Base-by-base conservation (phyloP, 2,113 vertebrate species). In the Pao palembangensis region DNA sequence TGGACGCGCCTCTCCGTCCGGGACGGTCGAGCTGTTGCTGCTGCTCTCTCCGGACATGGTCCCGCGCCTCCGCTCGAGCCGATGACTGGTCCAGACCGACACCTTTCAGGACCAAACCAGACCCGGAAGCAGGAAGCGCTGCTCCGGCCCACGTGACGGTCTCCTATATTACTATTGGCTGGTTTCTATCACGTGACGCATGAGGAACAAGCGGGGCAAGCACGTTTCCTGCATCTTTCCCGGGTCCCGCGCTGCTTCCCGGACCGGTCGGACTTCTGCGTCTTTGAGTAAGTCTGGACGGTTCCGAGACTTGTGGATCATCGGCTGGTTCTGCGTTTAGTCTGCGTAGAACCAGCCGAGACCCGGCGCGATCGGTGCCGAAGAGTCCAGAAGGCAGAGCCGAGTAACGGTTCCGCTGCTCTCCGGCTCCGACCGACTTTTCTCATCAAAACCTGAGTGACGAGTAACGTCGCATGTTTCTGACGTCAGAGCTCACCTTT, bases 141-240 rank as follows among this genome's bases (percentile, higher is more conserved):
- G 25, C 13, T 21, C 14, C n/a, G 2, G 1, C 0, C 2, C 78
- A 88, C 65, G 67, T 85, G 82, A 62, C 56, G 0, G 0, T 8
- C 1, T 8, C 1, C 23, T n/a, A 2, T 23, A 58, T 67, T 61
- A 31, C 59, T 13, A 82, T 81, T 86, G 87, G 80, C 61, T 52
- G 6, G 0, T 1, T 28, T 1, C 0, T 0, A 3, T 46, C 58
- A 51, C n/a, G 21, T 76, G 81, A 74, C 71, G 19, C 8, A 1
- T 8, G 0, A 10, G 17, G 28, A 15, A 6, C 14, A 43, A 61
- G 42, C 12, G 1, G 28, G 17, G 15, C 8, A 38, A 55, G 1
- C 14, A 0, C 3, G 44, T 20, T 57, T 74, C 31, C 63, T 12
- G n/a, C 13, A 6, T 1, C 23, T 3, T 42, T 61, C 55, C 49